phyloP scores from a whole-genome alignment of 1,140 invertebrate species.

The Samia ricini region DNA sequence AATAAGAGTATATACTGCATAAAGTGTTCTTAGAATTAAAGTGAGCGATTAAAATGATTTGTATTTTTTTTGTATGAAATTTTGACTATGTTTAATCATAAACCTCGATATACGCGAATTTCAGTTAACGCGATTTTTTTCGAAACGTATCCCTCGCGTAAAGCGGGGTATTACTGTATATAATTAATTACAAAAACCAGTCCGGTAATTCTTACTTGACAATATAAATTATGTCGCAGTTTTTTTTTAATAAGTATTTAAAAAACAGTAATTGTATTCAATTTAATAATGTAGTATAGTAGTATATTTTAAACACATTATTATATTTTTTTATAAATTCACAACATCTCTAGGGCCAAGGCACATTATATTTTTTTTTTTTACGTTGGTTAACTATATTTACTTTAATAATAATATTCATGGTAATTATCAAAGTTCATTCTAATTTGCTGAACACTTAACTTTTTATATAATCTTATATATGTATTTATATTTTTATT shows the following conservation, averaged over 20 bases:
- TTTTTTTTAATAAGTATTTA: not conserved
- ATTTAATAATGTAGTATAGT: not conserved
- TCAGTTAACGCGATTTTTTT: too few species aligned
- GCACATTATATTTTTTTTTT: constrained; percentile 63
- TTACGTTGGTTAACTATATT: constrained; percentile 31
- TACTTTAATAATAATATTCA: constrained; percentile 13
- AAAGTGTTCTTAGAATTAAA: too few species aligned
- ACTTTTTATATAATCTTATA: too few species aligned
- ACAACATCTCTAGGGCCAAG: constrained; percentile 70
- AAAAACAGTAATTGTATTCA: not conserved
- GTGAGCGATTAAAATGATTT: too few species aligned
- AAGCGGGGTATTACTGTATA: too few species aligned
- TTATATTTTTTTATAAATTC: constrained; percentile 37
- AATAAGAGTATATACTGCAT: too few species aligned
- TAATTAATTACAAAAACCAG: not conserved
- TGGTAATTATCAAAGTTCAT: not conserved
- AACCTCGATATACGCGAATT: too few species aligned
- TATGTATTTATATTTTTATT: too few species aligned
- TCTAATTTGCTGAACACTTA: not conserved
- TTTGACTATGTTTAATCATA: too few species aligned
- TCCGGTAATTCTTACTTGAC: not conserved
- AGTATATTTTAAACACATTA: not conserved
- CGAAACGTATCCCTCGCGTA: too few species aligned
- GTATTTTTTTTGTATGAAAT: too few species aligned
- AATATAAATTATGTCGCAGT: not conserved